Percentiles rank a stretch among this genome's conserved stretches.
Conservation (phyloP, 2,113 vertebrate genomes). For the Ranitomeya variabilis region DNA sequence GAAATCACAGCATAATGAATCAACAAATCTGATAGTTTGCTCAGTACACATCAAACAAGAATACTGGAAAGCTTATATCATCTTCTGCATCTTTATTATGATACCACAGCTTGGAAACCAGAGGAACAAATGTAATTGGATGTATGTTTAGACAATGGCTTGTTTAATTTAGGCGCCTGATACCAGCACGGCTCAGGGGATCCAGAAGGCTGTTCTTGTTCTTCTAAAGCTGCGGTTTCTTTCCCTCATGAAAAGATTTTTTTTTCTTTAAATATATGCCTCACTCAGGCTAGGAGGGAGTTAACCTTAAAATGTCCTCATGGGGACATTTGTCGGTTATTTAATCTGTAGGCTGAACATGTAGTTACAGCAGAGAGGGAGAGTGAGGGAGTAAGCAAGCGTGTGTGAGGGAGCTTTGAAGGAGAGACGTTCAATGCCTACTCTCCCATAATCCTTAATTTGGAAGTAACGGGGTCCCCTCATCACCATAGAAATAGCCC, state of each 20-base stretch:
- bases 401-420: constrained; percentile 36
- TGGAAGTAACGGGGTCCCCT: constrained; percentile 51
- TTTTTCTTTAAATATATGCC: neutral
- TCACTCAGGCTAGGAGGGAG: constrained; percentile 19
- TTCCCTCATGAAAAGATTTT: neutral
- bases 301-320: constrained; percentile 53
- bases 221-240: neutral
- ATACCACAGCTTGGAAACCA: neutral
- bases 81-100: neutral
- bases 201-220: neutral
- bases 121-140: neutral
- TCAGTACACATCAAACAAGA: neutral
- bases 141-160: constrained; percentile 5
- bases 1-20: neutral
- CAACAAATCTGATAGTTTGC: neutral
- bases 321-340: constrained; percentile 52
- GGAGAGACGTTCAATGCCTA: constrained; percentile 39
- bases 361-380: constrained; percentile 46
- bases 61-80: neutral
- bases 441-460: constrained; percentile 46
- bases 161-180: neutral
- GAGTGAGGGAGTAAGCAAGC: constrained; percentile 6
- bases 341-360: constrained; percentile 58
- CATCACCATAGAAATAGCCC: constrained; percentile 58
- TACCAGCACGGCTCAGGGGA: neutral